Evolutionary conservation across 2,113 vertebrate genomes (phyloP).

Genomic region (Pituophis catenifer): DNA sequence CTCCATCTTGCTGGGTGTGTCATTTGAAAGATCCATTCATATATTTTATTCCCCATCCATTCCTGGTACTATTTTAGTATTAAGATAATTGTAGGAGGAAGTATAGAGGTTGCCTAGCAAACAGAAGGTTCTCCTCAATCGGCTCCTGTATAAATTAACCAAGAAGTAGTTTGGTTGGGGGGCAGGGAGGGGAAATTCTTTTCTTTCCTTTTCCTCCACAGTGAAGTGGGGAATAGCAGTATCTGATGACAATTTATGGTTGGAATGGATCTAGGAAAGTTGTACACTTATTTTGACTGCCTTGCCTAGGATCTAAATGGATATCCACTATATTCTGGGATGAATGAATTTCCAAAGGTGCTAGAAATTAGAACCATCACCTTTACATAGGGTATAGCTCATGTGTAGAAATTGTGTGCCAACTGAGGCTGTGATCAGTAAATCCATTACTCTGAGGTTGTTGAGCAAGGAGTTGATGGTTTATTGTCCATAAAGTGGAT

Average conservation of each 20-base stretch:
- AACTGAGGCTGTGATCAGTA: neutral
- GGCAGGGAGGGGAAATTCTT: neutral
- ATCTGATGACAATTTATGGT: neutral
- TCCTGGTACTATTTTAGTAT: neutral
- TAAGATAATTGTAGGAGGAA: neutral
- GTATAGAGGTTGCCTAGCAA: neutral
- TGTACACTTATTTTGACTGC: neutral
- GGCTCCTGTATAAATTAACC: neutral
- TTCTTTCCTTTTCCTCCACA: neutral
- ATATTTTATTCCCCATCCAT: neutral
- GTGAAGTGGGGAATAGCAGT: too few relatives aligned
- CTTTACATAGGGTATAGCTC: neutral
- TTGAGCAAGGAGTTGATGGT: neutral
- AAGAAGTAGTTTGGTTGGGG: neutral
- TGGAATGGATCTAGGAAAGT: neutral
- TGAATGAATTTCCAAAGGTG: neutral
- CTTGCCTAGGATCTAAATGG: neutral
- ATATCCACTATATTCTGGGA: neutral
- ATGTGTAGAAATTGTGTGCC: neutral
- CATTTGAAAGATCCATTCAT: neutral
- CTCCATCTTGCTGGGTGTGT: neutral
- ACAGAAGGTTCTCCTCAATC: too few relatives aligned
- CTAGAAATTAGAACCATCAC: neutral
- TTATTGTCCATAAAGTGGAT: neutral
- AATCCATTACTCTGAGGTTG: neutral